phyloP scores from a whole-genome alignment of 2,113 vertebrate genomes.

The Oriolus oriolus region DNA sequence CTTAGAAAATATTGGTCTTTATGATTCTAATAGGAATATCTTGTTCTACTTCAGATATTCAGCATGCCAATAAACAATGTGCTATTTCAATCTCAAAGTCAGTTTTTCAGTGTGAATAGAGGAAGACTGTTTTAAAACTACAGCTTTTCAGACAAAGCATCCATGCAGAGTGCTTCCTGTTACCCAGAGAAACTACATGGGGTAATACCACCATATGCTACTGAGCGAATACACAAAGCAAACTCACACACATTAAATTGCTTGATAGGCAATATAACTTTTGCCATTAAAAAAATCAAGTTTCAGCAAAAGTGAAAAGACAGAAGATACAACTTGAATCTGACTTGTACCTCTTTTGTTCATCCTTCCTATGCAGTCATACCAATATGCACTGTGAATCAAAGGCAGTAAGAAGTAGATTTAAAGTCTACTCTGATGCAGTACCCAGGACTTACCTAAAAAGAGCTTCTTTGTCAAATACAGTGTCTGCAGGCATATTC shows the following conservation, averaged over 20 bases:
- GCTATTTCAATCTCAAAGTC: background rate
- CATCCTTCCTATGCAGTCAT: background rate
- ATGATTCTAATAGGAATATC: background rate
- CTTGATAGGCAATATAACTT: background rate
- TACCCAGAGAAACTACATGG: background rate
- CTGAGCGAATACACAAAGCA: background rate
- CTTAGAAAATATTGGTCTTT: background rate
- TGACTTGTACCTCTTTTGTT: background rate
- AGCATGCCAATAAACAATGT: background rate
- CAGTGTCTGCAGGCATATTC: constrained; percentile 91
- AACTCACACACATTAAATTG: background rate
- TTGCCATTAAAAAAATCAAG: background rate
- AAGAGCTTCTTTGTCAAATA: constrained; percentile 91
- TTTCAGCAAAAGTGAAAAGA: background rate
- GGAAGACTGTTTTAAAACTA: background rate
- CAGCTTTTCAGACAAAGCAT: background rate
- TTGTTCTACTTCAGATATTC: background rate
- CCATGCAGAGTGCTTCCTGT: background rate
- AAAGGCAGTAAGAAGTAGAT: background rate
- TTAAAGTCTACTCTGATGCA: background rate
- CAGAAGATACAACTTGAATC: background rate
- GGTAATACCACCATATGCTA: background rate
- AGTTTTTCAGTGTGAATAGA: background rate
- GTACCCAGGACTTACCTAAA: constrained; percentile 75
- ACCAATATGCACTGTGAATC: background rate